Evolutionary conservation across 2,888 invertebrate species (phyloP).

Genomic region (Antheraea yamamai): DNA sequence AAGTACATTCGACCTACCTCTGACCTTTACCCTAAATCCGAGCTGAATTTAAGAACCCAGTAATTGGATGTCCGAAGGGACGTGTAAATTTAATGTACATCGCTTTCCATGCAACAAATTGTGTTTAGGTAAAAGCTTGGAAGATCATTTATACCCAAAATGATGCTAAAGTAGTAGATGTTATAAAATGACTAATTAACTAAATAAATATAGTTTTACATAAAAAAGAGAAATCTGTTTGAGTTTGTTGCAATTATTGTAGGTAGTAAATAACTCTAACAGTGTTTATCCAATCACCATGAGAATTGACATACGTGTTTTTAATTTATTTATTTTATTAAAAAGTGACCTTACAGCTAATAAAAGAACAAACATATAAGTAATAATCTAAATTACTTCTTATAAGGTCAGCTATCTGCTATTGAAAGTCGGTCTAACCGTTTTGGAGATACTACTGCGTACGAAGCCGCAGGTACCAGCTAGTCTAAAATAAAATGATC

Average conservation of each 20-base stretch:
- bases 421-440: too few species aligned
- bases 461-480: too few species aligned
- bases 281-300: too few species aligned
- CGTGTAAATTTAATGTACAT: neutral
- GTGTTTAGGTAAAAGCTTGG: neutral
- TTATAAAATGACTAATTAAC: neutral
- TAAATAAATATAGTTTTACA: neutral
- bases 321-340: too few species aligned
- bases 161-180: neutral
- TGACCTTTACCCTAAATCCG: slow-evolving; percentile 2
- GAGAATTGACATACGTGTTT: too few species aligned
- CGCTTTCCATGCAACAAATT: neutral
- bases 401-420: too few species aligned
- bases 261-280: too few species aligned
- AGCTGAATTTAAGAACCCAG: slow-evolving; percentile 2
- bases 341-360: too few species aligned
- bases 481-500: too few species aligned
- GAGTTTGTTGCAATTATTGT: neutral
- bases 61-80: neutral
- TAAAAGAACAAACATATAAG: too few species aligned
- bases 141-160: neutral
- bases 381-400: too few species aligned
- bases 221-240: neutral
- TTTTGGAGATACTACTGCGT: too few species aligned
- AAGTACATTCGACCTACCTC: slow-evolving; percentile 1